These are phyloP conservation scores for Bos javanicus DNA, from an alignment of 2,113 vertebrate genomes.

Conservation along the genomic window DNA sequence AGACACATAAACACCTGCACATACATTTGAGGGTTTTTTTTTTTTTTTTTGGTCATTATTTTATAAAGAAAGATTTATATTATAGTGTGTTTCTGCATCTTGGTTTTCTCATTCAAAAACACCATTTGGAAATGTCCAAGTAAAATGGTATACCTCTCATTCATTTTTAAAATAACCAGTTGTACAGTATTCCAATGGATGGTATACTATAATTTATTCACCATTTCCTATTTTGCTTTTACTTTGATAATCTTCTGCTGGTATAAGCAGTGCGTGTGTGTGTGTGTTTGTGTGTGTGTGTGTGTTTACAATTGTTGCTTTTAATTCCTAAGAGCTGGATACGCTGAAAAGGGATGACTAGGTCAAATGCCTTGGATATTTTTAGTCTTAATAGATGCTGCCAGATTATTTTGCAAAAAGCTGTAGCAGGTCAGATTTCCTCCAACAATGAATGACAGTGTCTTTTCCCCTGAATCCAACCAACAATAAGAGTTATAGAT, in stretches of 20 bases:
- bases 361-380: slow-evolving; percentile 44
- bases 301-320: background rate
- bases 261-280: background rate
- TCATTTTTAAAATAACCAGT: slow-evolving; percentile 1
- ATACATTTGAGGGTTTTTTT: background rate
- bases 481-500: slow-evolving; percentile 7
- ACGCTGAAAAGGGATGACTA: slow-evolving; percentile 50
- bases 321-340: slow-evolving; percentile 50
- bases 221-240: background rate
- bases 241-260: background rate
- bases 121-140: slow-evolving; percentile 19
- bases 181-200: background rate
- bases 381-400: slow-evolving; percentile 62
- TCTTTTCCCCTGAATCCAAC: slow-evolving; percentile 19
- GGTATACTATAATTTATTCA: slow-evolving; percentile 24
- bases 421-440: slow-evolving; percentile 56
- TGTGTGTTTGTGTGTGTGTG: background rate
- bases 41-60: background rate
- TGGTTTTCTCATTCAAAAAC: slow-evolving; percentile 45
- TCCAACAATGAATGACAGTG: slow-evolving; percentile 35
- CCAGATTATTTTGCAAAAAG: slow-evolving; percentile 49
- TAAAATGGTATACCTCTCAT: background rate
- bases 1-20: background rate
- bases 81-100: background rate
- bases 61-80: slow-evolving; percentile 28